A percentile compares a stretch with the other conserved stretches of the same genome.
phyloP scores from a whole-genome alignment of 2,888 invertebrate genomes.

The Zonitis immaculata region DNA sequence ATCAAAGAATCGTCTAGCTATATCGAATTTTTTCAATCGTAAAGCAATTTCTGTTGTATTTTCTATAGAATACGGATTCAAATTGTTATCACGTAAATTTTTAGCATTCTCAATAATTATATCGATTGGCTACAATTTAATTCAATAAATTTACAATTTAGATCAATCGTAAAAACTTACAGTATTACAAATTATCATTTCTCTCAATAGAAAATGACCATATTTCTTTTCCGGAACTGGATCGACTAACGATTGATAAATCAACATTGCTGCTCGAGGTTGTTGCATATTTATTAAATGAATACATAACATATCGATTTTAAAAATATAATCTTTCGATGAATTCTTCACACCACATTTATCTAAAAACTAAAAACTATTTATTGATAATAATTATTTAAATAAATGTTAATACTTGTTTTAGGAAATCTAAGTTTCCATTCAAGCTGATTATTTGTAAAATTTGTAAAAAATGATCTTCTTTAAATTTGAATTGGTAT shows the following conservation, averaged over 20 bases:
- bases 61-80: conserved; percentile 48
- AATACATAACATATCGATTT: conserved; percentile 47
- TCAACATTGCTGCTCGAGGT: conserved; percentile 50
- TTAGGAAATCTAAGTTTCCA: conserved; percentile 22
- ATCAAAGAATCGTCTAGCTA: conserved; percentile 50
- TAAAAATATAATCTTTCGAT: conserved; percentile 23
- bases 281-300: conserved; percentile 53
- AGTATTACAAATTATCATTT: conserved; percentile 54
- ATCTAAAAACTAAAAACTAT: conserved; percentile 4
- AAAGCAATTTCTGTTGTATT: conserved; percentile 49
- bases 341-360: conserved; percentile 9
- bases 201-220: conserved; percentile 54
- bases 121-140: conserved; percentile 47
- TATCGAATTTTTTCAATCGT: conserved; percentile 47
- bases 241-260: conserved; percentile 48
- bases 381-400: not conserved
- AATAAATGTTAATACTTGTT: conserved; percentile 18
- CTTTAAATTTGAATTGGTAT: conserved; percentile 34
- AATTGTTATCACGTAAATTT: conserved; percentile 49
- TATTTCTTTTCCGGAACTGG: conserved; percentile 54
- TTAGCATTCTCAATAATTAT: conserved; percentile 49
- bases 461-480: conserved; percentile 44
- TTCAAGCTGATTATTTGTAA: conserved; percentile 49
- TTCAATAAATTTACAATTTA: not conserved
- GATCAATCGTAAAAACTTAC: conserved; percentile 39